These are phyloP conservation scores for Halictus quadricinctus DNA, from an alignment of 2,888 invertebrate genomes.

Conservation along the genomic window DNA sequence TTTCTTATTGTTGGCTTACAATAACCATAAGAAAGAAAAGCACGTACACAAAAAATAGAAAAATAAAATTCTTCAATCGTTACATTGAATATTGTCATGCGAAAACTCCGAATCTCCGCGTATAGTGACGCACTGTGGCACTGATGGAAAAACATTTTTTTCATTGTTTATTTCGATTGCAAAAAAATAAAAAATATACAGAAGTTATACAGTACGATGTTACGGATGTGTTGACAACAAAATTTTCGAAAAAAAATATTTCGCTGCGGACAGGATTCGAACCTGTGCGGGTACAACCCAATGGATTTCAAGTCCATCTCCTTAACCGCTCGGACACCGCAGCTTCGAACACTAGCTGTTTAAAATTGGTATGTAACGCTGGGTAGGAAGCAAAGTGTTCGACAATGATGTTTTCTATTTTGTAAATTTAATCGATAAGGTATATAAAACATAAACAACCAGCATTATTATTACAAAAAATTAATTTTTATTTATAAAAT, in stretches of 20 bases:
- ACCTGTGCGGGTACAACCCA: conserved; percentile 81
- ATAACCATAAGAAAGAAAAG: neutral
- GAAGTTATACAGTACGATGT: neutral
- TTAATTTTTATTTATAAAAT: neutral
- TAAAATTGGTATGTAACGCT: neutral
- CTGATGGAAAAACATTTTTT: neutral
- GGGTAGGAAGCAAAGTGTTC: neutral
- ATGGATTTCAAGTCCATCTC: conserved; percentile 82
- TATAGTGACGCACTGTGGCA: neutral
- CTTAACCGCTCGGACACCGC: conserved; percentile 82
- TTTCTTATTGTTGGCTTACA: neutral
- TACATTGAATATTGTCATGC: neutral
- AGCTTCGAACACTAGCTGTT: conserved; percentile 58
- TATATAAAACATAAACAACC: neutral
- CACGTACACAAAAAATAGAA: neutral
- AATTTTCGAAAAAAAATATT: conserved; percentile 70
- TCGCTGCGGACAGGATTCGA: conserved; percentile 82
- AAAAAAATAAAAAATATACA: neutral
- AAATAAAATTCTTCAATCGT: neutral
- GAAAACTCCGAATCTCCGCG: neutral
- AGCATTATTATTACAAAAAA: neutral
- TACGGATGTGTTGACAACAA: neutral
- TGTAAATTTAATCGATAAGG: neutral
- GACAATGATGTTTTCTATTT: neutral
- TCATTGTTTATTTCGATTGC: neutral